Conservation (phyloP, 1,140 invertebrate species). For the Cotesia chilonis region DNA sequence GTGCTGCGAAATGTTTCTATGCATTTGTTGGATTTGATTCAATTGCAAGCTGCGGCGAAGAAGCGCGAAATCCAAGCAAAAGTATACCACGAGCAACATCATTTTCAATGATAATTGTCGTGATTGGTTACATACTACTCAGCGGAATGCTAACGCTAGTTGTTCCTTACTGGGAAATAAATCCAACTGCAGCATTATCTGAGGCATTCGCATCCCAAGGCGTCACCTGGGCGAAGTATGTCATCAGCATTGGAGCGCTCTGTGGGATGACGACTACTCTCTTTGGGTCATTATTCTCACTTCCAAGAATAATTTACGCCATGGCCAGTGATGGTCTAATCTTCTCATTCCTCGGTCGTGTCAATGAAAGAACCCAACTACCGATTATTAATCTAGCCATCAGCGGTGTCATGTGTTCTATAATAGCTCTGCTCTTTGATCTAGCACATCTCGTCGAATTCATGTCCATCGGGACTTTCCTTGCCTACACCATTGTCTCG, state of each 20-base stretch:
- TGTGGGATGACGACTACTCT: slow-evolving; percentile 91
- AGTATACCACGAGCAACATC: slow-evolving; percentile 86
- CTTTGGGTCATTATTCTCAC: slow-evolving; percentile 83
- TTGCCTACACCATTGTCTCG: slow-evolving; percentile 91
- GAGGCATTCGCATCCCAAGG: slow-evolving; percentile 81
- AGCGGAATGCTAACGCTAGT: slow-evolving; percentile 84
- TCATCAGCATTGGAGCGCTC: slow-evolving; percentile 85
- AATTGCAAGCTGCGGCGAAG: slow-evolving; percentile 87
- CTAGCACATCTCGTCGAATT: slow-evolving; percentile 92
- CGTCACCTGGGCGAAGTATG: slow-evolving; percentile 85
- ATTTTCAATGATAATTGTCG: slow-evolving; percentile 81
- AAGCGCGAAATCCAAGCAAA: slow-evolving; percentile 79
- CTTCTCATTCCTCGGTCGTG: slow-evolving; percentile 78
- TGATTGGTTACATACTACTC: slow-evolving; percentile 81
- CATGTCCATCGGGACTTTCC: slow-evolving; percentile 91
- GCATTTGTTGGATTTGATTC: slow-evolving; percentile 90
- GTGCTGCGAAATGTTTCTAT: slow-evolving; percentile 90
- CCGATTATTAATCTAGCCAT: slow-evolving; percentile 83
- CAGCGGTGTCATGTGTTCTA: slow-evolving; percentile 79
- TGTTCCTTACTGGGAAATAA: slow-evolving; percentile 79
- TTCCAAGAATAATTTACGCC: slow-evolving; percentile 86
- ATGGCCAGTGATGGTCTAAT: slow-evolving; percentile 90
- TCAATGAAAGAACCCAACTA: slow-evolving; percentile 82
- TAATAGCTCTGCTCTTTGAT: slow-evolving; percentile 88
- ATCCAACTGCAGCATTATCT: slow-evolving; percentile 82